A percentile compares a stretch with the other conserved stretches of the same genome.
Evolutionary conservation across 2,113 vertebrate genomes (phyloP).

Genomic region (Climacteris rufus): DNA sequence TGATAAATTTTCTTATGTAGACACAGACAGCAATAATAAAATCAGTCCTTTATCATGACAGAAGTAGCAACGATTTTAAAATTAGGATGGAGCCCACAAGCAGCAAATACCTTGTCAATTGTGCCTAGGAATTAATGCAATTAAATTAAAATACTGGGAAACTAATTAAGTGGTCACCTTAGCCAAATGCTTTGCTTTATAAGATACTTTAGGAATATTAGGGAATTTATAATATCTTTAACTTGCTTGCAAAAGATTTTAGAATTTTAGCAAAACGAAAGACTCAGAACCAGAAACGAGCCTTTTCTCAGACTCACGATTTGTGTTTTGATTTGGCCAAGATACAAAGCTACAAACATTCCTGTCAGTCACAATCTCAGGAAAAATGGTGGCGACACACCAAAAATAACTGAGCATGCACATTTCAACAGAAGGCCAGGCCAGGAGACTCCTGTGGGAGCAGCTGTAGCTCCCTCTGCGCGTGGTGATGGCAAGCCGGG

Average conservation of each 20-base stretch:
- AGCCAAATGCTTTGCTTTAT: neutral
- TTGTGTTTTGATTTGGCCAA: neutral
- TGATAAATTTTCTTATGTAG: neutral
- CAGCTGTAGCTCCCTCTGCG: neutral
- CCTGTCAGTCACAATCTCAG: neutral
- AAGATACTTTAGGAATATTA: neutral
- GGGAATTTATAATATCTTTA: neutral
- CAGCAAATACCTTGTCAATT: neutral
- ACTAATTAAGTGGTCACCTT: neutral
- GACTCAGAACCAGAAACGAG: neutral
- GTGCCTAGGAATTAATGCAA: neutral
- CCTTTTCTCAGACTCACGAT: neutral
- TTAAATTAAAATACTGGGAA: neutral
- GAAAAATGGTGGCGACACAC: neutral
- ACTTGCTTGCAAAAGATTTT: neutral
- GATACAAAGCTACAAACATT: neutral
- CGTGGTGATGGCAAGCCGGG: neutral
- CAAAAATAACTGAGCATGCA: neutral
- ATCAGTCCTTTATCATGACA: neutral
- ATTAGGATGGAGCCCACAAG: neutral
- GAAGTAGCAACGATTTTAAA: neutral
- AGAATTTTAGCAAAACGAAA: neutral
- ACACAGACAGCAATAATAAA: neutral
- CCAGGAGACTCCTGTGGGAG: accelerated
- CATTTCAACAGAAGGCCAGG: neutral